These are phyloP conservation scores for Rhyacophila evoluta DNA, from an alignment of 2,888 invertebrate species.

Conservation along the genomic window DNA sequence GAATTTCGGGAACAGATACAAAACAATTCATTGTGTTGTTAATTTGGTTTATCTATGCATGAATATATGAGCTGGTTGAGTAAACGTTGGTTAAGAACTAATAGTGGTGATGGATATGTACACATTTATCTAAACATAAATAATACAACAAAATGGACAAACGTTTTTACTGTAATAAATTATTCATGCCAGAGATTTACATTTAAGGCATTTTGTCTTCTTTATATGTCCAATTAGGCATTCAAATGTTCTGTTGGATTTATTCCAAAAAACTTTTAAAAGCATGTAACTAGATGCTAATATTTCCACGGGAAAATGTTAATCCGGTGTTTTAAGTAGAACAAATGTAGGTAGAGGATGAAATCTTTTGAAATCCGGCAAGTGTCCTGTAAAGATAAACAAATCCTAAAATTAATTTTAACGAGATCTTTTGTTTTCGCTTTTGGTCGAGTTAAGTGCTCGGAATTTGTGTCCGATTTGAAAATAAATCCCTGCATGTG, in stretches of 20 bases:
- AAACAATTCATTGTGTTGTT: too few relatives aligned
- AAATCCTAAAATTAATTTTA: constrained; percentile 21
- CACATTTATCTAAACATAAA: too few relatives aligned
- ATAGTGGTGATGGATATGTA: too few relatives aligned
- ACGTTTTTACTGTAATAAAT: too few relatives aligned
- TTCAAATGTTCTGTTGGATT: background rate
- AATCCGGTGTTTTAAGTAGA: background rate
- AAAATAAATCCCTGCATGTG: background rate
- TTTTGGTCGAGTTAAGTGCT: background rate
- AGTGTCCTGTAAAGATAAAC: constrained; percentile 10
- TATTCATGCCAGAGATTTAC: too few relatives aligned
- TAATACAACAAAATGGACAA: too few relatives aligned
- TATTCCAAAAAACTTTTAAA: background rate
- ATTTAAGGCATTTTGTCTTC: background rate
- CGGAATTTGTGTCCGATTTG: background rate
- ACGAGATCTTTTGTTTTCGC: background rate
- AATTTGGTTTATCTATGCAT: too few relatives aligned
- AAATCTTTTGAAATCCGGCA: background rate
- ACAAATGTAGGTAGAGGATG: background rate
- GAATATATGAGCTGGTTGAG: too few relatives aligned
- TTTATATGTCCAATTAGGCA: background rate
- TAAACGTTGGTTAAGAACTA: too few relatives aligned
- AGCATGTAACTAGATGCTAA: background rate
- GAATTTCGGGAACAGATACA: too few relatives aligned
- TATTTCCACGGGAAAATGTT: background rate